Base-by-base conservation (phyloP, 23 tunicate genomes). In the Styela clava region DNA sequence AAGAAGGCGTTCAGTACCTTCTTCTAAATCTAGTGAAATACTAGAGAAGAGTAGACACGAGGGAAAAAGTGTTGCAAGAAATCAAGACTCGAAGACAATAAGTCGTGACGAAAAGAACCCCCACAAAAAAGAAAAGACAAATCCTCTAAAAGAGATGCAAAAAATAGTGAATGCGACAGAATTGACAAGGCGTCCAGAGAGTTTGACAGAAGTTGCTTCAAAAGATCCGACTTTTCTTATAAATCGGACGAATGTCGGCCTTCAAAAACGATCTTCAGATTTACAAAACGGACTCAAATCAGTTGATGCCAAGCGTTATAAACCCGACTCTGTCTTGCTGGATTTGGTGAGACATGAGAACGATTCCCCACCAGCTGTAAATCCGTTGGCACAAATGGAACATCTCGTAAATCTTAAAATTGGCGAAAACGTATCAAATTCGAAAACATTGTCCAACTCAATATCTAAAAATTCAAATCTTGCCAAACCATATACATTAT, bases 61-160 rank as follows among this genome's bases (percentile, higher is more conserved):
- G 7, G 56, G 56, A 5, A 12, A 44, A 12, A 44, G 56, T 7
- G 56, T 44, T 44, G 9, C 7, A 44, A 7, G 12, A 44, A 44
- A 44, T 12, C 7, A 7, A 44, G 56, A 44, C 56, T 44, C 56
- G 12, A 5, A 44, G 9, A 44, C 7, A 5, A 44, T 44, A 44
- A 44, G 7, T 44, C 7, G 12, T 7, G 56, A 44, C 12, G 12
- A 44, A 5, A 7, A 44, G 7, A 44, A 12, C 12, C 56, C 56
- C 56, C 7, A 44, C 56, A 44, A 12, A 7, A 44, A 44, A 12
- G 16, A 34, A 12, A 34, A 62, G 2, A 33, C 93, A 24, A 76
- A 93, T 64, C 98, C 98, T n/a, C 82, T 93, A 19, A 74, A 77
- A 74, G 98, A 93, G 44, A 93, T 93, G 81, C 69, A 69, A 28